Base-by-base conservation (phyloP, 2,888 invertebrate genomes). In the Aelia acuminata region DNA sequence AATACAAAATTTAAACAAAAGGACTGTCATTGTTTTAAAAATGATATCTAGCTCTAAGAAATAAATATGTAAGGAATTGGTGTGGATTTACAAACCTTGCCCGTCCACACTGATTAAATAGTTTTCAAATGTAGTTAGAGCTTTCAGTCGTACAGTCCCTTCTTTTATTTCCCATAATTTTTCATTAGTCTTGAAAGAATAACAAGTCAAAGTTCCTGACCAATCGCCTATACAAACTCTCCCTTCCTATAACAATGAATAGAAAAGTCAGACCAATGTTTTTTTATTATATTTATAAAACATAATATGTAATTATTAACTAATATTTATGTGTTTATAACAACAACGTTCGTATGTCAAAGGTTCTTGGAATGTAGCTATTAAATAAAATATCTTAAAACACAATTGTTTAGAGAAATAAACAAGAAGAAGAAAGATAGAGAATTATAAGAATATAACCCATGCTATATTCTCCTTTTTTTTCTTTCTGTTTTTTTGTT, bases 71-170 rank as follows among this genome's bases (percentile, higher is more conserved):
- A 26, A 26, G 13, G 43, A n/a, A 47, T 88, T 57, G 20, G 84
- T 87, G 84, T 31, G 20, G 31, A 3, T 85, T n/a, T 84, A 49
- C 26, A 53, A 86, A 89, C 98, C 98, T 89, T 95, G 94, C 92
- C 97, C 97, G 11, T 96, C 96, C 31, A 95, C 95, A 50, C 96
- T 95, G 87, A 95, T 94, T 43, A 97, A 43, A 63, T 93, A 93
- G 87, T 94, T 92, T 86, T 94, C 93, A 88, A 93, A 92, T 91
- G 92, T 93, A 88, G 93, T 93, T 90, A 96, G 92, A 90, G 94
- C 94, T 92, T 96, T 96, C 0, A 97, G 94, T 91, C 97, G 94
- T 84, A 94, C 93, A 86, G 94, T 93, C 90, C 96, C 96, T 0
- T 94, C 57, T 95, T 89, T 93, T 91, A 90, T 93, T 93, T 88